Base-by-base conservation (phyloP, 2,888 invertebrate species). In the Cheilosia vulpina region DNA sequence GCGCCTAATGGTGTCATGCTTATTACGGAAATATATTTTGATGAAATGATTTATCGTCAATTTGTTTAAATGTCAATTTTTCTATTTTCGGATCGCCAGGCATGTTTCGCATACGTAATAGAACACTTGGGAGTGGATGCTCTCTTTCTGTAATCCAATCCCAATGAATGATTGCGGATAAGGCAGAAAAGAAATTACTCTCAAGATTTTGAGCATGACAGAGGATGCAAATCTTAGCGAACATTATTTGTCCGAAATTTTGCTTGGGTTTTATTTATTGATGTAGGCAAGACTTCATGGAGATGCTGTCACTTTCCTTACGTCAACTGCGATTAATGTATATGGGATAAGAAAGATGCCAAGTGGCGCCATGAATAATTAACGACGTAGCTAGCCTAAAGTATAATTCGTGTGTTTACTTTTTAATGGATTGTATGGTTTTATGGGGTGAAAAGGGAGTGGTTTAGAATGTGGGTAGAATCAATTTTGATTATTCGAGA, bases 331-430 rank as follows among this genome's bases (percentile, higher is more conserved):
- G 60, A 43, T 24, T 60, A 60, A 72, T 72, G 71, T 52, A 31
- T 43, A 17, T 19, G 13, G 38, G 58, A 47, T 69, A 24, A 19
- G 15, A 11, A 13, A 9, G 60, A 41, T 62, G 60, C 24, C 41
- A 72, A 41, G 60, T 62, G 72, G 60, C 31, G 72, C 52, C 38
- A 31, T 60, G 60, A 60, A 72, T 72, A 62, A 62, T 60, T 72
- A 41, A 53, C 38, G 31, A 53, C 41, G 19, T 60, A n/a, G 38
- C 34, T 60, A n/a, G 38, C 34, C 17, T 52, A 50, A 71, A 60
- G 52, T n/a, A n/a, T n/a, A 60, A 71, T 47, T n/a, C 17, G 17
- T 60, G 38, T 38, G 38, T 13, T 50, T 60, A 31, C 31, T 57
- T 45, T 68, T 68, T 57, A 57, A 45, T 68, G 55, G 57, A 45